phyloP scores from a whole-genome alignment of 2,113 vertebrate species.

The Raphicerus campestris region DNA sequence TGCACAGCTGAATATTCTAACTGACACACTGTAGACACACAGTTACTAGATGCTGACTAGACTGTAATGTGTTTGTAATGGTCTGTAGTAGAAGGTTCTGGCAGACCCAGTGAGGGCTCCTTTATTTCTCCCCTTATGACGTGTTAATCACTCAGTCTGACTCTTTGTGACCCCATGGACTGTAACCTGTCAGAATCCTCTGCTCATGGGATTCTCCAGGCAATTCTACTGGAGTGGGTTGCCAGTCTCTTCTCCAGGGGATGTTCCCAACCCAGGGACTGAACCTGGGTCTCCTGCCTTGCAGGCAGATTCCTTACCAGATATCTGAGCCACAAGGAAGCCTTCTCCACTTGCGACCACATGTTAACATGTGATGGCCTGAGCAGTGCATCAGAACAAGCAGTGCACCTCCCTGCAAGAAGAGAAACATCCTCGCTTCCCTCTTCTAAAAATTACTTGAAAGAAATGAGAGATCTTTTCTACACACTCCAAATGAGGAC shows the following conservation, averaged over 20 bases:
- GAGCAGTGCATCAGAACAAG: conserved; percentile 40
- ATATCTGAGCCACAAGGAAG: not conserved
- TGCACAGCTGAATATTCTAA: conserved; percentile 71
- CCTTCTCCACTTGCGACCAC: not conserved
- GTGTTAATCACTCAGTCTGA: not conserved
- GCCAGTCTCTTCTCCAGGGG: not conserved
- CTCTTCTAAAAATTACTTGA: not conserved
- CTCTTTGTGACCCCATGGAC: not conserved
- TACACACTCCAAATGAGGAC: not conserved
- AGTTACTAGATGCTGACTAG: conserved; percentile 60
- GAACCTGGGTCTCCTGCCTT: not conserved
- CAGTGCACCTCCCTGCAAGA: not conserved
- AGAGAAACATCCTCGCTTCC: not conserved
- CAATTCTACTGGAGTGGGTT: not conserved
- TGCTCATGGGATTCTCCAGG: not conserved
- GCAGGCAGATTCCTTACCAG: not conserved
- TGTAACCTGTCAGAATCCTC: not conserved
- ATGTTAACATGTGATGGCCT: not conserved
- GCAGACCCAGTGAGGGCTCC: conserved; percentile 56
- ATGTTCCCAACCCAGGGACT: not conserved
- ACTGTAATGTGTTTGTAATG: conserved; percentile 62
- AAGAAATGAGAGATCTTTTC: not conserved
- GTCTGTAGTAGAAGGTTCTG: conserved; percentile 18
- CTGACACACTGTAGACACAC: conserved; percentile 46
- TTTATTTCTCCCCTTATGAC: conserved; percentile 31